These are phyloP conservation scores for Spodoptera exigua DNA, from an alignment of 2,888 invertebrate genomes.

Conservation along the genomic window DNA sequence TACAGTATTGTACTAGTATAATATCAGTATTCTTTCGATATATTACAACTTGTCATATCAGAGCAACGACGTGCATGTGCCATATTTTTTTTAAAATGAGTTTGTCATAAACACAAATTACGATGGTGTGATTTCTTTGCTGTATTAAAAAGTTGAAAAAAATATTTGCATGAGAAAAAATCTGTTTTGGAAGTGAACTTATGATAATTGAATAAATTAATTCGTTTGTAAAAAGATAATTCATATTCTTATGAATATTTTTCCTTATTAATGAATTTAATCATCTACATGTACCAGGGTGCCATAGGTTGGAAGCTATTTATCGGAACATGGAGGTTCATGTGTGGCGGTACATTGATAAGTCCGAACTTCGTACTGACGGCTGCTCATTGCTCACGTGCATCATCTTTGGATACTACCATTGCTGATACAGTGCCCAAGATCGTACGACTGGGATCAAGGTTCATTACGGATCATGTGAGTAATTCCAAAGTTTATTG, in stretches of 20 bases:
- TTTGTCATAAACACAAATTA: no score
- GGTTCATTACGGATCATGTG: conserved; percentile 55
- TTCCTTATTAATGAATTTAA: not conserved
- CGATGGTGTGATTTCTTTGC: no score
- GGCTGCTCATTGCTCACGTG: conserved; percentile 91
- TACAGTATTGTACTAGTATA: no score
- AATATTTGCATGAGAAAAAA: no score
- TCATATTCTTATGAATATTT: not conserved
- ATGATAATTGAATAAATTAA: no score
- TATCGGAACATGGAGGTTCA: conserved; percentile 69
- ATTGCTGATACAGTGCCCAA: conserved; percentile 66
- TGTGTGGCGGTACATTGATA: conserved; percentile 91
- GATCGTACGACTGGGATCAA: conserved; percentile 71
- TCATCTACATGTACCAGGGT: conserved; percentile 60
- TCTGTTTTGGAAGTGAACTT: no score
- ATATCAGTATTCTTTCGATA: no score
- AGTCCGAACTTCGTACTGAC: conserved; percentile 91
- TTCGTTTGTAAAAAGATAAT: no score
- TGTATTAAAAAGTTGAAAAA: no score
- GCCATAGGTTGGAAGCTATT: conserved; percentile 74
- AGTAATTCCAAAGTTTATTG: conserved; percentile 16
- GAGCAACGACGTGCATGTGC: no score
- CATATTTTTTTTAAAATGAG: no score
- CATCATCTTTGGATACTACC: conserved; percentile 55
- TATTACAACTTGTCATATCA: no score